phyloP scores from a whole-genome alignment of 2,888 invertebrate species.

The Psococerastis gibbosa region DNA sequence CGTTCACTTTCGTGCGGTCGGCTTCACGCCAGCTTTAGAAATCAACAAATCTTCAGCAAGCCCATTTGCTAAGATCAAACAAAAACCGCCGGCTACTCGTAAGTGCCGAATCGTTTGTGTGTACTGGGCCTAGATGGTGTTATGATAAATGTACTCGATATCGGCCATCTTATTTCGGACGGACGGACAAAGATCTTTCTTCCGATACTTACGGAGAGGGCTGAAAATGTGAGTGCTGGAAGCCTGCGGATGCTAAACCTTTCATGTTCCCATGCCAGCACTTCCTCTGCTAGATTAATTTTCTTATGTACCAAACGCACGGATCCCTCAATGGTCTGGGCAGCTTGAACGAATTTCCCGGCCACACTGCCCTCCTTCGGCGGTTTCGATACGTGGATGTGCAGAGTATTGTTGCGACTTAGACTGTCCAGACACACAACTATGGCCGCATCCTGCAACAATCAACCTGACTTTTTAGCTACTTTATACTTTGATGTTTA shows the following conservation, averaged over 20 bases:
- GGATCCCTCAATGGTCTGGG: constrained; percentile 30
- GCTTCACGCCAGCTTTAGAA: too few relatives aligned
- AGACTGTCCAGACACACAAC: constrained; percentile 79
- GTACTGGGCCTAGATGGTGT: too few relatives aligned
- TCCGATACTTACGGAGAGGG: constrained; percentile 32
- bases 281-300: constrained; percentile 85
- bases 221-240: constrained; percentile 80
- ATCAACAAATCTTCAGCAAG: background rate
- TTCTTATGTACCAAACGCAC: constrained; percentile 76
- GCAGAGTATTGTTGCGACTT: constrained; percentile 41
- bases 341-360: constrained; percentile 33
- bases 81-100: too few relatives aligned
- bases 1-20: too few relatives aligned
- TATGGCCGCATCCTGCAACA: constrained; percentile 63
- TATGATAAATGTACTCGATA: too few relatives aligned
- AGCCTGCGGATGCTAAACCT: constrained; percentile 80
- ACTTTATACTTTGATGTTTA: too few relatives aligned
- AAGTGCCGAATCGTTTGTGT: too few relatives aligned
- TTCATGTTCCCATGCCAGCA: constrained; percentile 94
- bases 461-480: too few relatives aligned
- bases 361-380: constrained; percentile 56
- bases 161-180: too few relatives aligned
- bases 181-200: too few relatives aligned
- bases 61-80: constrained; percentile 10
- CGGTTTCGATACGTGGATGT: constrained; percentile 91